Base-by-base conservation (phyloP, 53 echinoderm and acorn worm species). In the Holothuria scabra region DNA sequence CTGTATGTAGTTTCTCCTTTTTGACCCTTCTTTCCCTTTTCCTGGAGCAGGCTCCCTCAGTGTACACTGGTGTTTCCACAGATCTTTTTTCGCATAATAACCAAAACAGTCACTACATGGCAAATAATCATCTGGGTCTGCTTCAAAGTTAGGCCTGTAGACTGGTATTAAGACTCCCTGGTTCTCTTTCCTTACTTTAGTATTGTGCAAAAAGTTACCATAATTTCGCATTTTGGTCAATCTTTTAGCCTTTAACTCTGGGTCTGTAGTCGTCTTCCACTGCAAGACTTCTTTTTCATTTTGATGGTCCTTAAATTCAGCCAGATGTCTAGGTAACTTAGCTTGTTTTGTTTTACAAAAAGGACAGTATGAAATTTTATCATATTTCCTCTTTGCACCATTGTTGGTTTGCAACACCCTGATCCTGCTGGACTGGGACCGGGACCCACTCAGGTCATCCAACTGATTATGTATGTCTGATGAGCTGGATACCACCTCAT, bases 121-220 rank as follows among this genome's bases (percentile, higher is more conserved):
- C 28, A 85, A 33, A 32, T 87, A 90, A 55, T 83, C 85, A 20
- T 60, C 63, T 29, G 81, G 81, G 60, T 87, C 58, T 14, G 44
- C 84, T 18, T 80, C 10, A 59, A 19, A 84, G 28, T 35, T 84
- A 66, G 89, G 89, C 59, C 87, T 60, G 26, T 92, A 89, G 8
- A 85, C 76, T 46, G 63, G 72, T 28, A 90, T 79, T 21, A 92
- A 52, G 46, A 38, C 60, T 56, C 93, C 89, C 67, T 79, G 65
- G 26, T 82, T 85, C 28, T 87, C 78, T 84, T 83, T 56, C 41
- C 86, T 37, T 28, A 92, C 90, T 74, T 84, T 87, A 3, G 32
- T n/a, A 85, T 92, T 92, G 66, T 92, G 93, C 16, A 86, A 30
- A 71, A 83, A 84, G 52, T 93, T 90, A 6, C 90, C 93, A 82